Evolutionary conservation across 2,888 invertebrate species (phyloP), one percentile per base, ranked within the genome.

Genomic region (Zeuzera pyrina): DNA sequence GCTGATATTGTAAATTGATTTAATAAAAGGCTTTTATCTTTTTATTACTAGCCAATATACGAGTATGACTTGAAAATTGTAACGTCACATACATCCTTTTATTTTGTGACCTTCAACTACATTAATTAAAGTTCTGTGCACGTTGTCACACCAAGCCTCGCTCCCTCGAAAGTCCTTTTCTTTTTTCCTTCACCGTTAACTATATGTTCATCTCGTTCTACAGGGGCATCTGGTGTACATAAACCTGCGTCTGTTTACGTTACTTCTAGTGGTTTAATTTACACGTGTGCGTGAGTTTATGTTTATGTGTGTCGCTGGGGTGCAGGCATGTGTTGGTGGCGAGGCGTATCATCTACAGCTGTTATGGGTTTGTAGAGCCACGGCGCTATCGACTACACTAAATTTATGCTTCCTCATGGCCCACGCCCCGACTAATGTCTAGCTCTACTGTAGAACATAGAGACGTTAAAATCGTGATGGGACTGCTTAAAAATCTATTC

Each of bases 341-440:
- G 56, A 62, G 61, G 67, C 62, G 57, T 69, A 63, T 53, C 61
- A 67, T 69, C 69, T 74, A 83, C 81, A 81, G 81, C 79, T 83
- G 81, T 70, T 79, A 71, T 70, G 60, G 71, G 68, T 67, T 71
- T 68, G 67, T 76, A 57, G 61, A 64, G 60, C 64, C 62, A 57
- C 57, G 57, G 45, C 49, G 47, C 59, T 67, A 70, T 74, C 63
- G 76, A 59, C 69, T 71, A 52, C 59, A 67, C 69, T 70, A 74
- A 76, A 78, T 81, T 70, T 79, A 81, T 78, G 73, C 78, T 76
- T 78, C 78, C 77, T 74, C 77, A 74, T 78, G 81, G 71, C 71
- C 76, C 70, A 69, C 65, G 73, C 57, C 60, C 55, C 47, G 52
- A 48, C 54, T n/a, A n/a, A n/a, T n/a, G n/a, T n/a, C 55, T 56